Evolutionary conservation across 2,888 invertebrate genomes (phyloP).

Genomic region (Eupithecia subumbrata): DNA sequence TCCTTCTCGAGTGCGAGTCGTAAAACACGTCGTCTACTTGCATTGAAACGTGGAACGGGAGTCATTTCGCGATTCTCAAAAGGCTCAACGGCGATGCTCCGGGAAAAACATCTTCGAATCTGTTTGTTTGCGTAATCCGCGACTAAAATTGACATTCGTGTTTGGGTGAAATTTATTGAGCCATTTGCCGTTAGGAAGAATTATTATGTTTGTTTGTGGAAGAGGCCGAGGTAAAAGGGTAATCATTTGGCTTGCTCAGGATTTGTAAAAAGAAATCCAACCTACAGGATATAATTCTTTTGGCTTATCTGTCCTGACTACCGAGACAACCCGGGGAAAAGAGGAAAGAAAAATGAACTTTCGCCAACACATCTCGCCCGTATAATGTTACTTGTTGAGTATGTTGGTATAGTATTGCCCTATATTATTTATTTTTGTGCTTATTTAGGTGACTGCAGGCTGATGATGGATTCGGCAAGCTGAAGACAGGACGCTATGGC

Average conservation of each 20-base stretch:
- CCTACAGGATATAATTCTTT: conserved; percentile 23
- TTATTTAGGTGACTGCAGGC: not conserved
- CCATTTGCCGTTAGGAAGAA: conserved; percentile 45
- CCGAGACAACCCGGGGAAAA: not conserved
- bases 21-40: conserved; percentile 60
- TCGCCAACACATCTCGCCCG: not conserved
- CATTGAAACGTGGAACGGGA: conserved; percentile 45
- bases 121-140: conserved; percentile 45
- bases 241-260: conserved; percentile 15
- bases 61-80: conserved; percentile 47
- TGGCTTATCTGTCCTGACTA: conserved; percentile 13
- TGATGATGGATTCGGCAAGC: not conserved
- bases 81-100: conserved; percentile 40
- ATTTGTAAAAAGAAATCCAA: conserved; percentile 15
- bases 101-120: conserved; percentile 45
- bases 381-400: not conserved
- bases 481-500: no score
- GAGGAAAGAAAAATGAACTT: not conserved
- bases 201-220: conserved; percentile 39
- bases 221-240: conserved; percentile 23
- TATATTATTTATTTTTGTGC: not conserved
- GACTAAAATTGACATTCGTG: conserved; percentile 42
- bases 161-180: conserved; percentile 43
- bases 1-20: conserved; percentile 60
- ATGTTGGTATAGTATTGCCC: not conserved